phyloP scores from a whole-genome alignment of 2,113 vertebrate genomes.

The Pimephales promelas region DNA sequence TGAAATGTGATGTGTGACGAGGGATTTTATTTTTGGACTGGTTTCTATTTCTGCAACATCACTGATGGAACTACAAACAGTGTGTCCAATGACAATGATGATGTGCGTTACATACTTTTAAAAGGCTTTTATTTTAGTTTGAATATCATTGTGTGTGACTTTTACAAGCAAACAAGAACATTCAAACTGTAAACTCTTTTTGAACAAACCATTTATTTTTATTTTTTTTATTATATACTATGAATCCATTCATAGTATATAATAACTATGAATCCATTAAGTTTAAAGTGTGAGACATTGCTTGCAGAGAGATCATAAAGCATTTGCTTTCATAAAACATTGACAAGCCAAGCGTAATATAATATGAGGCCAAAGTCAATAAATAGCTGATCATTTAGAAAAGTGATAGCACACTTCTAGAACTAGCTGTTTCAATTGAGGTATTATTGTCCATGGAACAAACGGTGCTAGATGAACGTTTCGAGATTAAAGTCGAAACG shows the following conservation, averaged over 20 bases:
- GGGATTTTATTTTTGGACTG: slow-evolving; percentile 6
- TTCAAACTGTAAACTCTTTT: not conserved
- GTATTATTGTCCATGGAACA: not conserved
- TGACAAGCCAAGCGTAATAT: not conserved
- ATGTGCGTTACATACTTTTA: not conserved
- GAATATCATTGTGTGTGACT: too few species aligned
- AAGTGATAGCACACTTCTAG: not conserved
- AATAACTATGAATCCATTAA: not conserved
- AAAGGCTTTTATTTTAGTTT: not conserved
- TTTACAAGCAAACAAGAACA: too few species aligned
- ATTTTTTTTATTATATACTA: not conserved
- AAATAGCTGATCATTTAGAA: not conserved
- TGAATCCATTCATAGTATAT: too few species aligned
- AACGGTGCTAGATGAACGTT: not conserved
- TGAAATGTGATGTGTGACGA: not conserved
- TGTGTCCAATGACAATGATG: not conserved
- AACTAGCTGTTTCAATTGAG: not conserved
- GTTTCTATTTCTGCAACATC: slow-evolving; percentile 1
- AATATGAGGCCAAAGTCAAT: not conserved
- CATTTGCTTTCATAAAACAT: not conserved
- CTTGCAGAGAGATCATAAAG: not conserved
- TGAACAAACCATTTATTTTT: not conserved
- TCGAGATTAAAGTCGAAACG: too few species aligned
- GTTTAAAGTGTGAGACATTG: too few species aligned
- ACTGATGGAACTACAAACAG: not conserved